Conservation (phyloP, 2,113 vertebrate species). For the Periophthalmodon schlosseri region DNA sequence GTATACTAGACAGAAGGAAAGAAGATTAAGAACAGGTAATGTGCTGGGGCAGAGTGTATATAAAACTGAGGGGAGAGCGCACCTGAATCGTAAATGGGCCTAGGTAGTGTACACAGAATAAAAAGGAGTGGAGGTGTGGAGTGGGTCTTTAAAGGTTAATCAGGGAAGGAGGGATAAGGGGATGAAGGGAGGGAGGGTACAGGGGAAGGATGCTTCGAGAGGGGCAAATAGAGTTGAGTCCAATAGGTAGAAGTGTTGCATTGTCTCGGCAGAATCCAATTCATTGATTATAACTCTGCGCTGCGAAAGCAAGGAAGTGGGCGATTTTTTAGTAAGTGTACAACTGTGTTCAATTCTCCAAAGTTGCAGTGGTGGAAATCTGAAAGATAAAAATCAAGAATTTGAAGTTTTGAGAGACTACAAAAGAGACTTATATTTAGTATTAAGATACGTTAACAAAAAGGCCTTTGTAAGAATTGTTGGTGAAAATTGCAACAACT, state of each 20-base stretch:
- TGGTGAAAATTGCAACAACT: too few species aligned
- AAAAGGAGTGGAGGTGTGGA: conserved; percentile 25
- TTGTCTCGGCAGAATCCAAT: conserved; percentile 50
- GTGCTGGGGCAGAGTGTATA: conserved; percentile 62
- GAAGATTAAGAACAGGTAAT: conserved; percentile 76
- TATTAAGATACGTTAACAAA: too few species aligned
- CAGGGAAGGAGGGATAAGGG: conserved; percentile 24
- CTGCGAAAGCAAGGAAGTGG: conserved; percentile 18
- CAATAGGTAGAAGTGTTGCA: conserved; percentile 19
- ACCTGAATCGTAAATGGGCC: conserved; percentile 69
- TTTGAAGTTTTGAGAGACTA: neutral
- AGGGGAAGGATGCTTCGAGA: neutral
- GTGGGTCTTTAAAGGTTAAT: conserved; percentile 69
- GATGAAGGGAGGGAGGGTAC: neutral
- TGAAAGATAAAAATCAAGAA: neutral
- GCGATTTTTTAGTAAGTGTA: conserved; percentile 17
- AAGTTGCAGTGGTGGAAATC: conserved; percentile 15
- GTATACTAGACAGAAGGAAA: conserved; percentile 65
- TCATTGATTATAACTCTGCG: conserved; percentile 58
- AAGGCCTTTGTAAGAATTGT: too few species aligned
- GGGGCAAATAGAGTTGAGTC: conserved; percentile 43
- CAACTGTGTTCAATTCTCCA: conserved; percentile 48
- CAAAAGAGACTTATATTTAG: neutral
- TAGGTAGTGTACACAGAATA: conserved; percentile 42
- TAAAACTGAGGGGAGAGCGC: conserved; percentile 56